A percentile compares a stretch with the other conserved stretches of the same genome.
phyloP scores from a whole-genome alignment of 2,888 invertebrate genomes.

The Drosophila borborema region DNA sequence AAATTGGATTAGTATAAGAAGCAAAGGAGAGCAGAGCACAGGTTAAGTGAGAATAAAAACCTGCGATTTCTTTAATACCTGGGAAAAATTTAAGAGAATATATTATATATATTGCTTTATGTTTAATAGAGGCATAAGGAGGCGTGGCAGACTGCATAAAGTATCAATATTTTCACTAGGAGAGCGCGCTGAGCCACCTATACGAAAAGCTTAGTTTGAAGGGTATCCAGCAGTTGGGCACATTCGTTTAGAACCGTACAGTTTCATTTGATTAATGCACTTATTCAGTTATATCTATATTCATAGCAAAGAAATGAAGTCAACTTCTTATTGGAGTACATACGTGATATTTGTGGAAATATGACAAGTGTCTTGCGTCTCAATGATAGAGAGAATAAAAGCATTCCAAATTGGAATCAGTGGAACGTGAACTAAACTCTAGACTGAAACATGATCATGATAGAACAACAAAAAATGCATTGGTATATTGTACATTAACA shows the following conservation, averaged over 20 bases:
- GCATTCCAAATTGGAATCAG: not conserved
- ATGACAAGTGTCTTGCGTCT: not conserved
- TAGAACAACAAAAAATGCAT: too few species aligned
- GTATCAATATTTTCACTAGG: too few species aligned
- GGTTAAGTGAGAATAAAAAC: not conserved
- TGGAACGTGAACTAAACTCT: not conserved
- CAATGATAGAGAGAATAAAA: not conserved
- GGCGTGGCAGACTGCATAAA: too few species aligned
- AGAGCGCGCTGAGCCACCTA: not conserved
- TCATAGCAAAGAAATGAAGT: not conserved
- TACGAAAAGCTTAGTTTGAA: not conserved
- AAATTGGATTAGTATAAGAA: not conserved
- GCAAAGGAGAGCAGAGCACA: not conserved
- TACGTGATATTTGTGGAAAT: not conserved
- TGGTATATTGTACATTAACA: too few species aligned
- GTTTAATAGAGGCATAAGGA: too few species aligned
- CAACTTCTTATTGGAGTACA: not conserved
- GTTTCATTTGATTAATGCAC: not conserved
- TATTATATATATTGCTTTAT: not conserved
- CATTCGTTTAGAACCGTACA: too few species aligned
- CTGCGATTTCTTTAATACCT: not conserved
- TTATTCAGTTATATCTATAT: not conserved
- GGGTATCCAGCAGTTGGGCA: not conserved
- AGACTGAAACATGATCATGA: too few species aligned
- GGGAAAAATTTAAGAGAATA: not conserved